Base-by-base conservation (phyloP, 1,140 invertebrate genomes). In the Sarcophaga peregrina region DNA sequence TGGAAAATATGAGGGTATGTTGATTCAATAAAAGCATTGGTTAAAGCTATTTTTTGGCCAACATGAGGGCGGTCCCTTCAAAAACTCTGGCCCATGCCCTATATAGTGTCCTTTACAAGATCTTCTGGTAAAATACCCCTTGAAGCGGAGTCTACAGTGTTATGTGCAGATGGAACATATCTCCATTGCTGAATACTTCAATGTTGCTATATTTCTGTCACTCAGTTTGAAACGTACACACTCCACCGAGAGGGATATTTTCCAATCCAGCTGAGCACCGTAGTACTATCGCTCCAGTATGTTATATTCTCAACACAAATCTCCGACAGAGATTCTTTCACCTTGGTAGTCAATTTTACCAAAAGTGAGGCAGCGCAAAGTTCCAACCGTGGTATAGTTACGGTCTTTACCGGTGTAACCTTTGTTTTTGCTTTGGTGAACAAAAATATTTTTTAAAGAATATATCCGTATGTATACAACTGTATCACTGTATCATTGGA, bases 401-500 rank as follows among this genome's bases (percentile, higher is more conserved):
- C 9, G 3, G 73, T 58, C 78, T 83, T 83, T n/a, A 83, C 17
- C 8, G 82, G 76, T n/a, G 82, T 50, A 13, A 52, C 45, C 11
- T 58, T 72, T 13, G 75, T 68, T 80, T 52, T 83, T n/a, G 58
- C 58, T 17, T 68, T 15, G 46, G 54, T 83, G 20, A 3, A 48
- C 17, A 15, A 78, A n/a, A n/a, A 17, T 50, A 8, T 13, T 75
- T 17, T 78, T 54, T 7, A 13, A 11, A 17, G 37, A 13, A n/a
- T 20, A 8, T 1, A 45, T 62, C 9, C 54, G n/a, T 6, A n/a
- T 46, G 47, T 83, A 83, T 6, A 83, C 17, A 48, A 11, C 86
- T 3, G 85, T 86, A 1, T 83, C 86, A 82, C 88, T 5, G 85
- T 86, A 50, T 78, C 82, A 46, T 83, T 81, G n/a, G 85, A 85